These are phyloP conservation scores for Sesamia nonagrioides DNA, from an alignment of 1,140 invertebrate genomes.

Conservation along the genomic window DNA sequence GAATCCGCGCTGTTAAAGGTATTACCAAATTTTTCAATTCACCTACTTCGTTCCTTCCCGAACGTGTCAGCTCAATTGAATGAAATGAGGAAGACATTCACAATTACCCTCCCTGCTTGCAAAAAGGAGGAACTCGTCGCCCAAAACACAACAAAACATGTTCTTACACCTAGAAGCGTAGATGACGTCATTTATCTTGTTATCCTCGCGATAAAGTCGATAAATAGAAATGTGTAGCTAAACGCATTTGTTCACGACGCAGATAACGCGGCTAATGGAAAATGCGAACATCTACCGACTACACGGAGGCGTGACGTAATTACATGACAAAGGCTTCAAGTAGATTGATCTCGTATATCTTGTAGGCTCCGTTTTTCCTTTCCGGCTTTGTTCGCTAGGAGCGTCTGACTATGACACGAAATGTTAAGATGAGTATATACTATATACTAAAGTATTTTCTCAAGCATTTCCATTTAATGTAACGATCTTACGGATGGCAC, in stretches of 20 bases:
- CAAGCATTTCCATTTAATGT: no score
- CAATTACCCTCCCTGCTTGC: not conserved
- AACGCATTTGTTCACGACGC: constrained; percentile 25
- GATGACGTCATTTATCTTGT: constrained; percentile 19
- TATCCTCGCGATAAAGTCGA: constrained; percentile 10
- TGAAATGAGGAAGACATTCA: not conserved
- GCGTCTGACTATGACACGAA: not conserved
- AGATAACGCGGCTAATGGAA: constrained; percentile 39
- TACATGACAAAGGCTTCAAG: constrained; percentile 22
- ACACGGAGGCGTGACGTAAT: constrained; percentile 19
- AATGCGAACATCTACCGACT: not conserved
- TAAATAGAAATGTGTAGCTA: constrained; percentile 31
- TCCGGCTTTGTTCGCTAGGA: not conserved
- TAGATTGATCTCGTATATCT: constrained; percentile 27
- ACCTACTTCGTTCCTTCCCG: no score
- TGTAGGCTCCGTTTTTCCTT: not conserved
- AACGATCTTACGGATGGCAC: no score
- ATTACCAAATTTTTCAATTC: no score
- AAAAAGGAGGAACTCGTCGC: not conserved
- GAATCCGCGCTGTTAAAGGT: no score
- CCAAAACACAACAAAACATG: not conserved
- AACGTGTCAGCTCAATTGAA: no score
- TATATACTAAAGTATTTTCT: not conserved
- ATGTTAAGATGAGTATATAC: not conserved
- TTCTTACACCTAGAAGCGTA: not conserved